Base-by-base conservation (phyloP, 2,797 vertebrate genomes). In the Lates japonicus region DNA sequence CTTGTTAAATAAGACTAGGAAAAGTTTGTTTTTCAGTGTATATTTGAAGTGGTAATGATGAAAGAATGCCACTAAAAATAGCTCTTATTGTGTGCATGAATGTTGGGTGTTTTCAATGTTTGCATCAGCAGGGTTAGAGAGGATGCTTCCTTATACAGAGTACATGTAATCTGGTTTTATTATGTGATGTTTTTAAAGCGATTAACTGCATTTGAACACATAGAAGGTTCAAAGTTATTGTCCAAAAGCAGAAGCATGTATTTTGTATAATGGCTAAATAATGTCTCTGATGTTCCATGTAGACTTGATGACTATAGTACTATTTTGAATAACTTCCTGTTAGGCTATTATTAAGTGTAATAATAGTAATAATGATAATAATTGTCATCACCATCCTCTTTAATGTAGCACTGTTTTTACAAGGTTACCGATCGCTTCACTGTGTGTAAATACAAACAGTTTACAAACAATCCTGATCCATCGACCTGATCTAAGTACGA, bases 11-110 rank as follows among this genome's bases (percentile, higher is more conserved):
- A 44, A 61, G 17, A 25, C 49, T n/a, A 12, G 29, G 9, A 25
- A 42, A 42, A 37, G 35, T 31, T 62, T 70, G 48, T 59, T 63
- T 42, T 33, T 42, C 6, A 41, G 6, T 42, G 13, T 44, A 7
- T 61, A 20, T 72, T 62, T 78, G 42, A 74, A 62, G 74, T 41
- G 16, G 64, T 69, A 42, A 79, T 67, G 54, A 69, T 66, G 44
- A 76, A 72, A 48, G 65, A 62, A 71, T 13, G 17, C 12, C 31
- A 42, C 69, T 65, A 60, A 78, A 70, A 71, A 64, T 6, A 51
- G 29, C 19, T 66, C 7, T 10, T 5, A 14, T 1, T 60, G 63
- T 60, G 13, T n/a, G 33, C 25, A 29, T 63, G 37, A 46, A 25
- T n/a, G 3, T 39, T 25, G 42, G 9, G 4, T 66, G n/a, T 44